Base-by-base conservation (phyloP, 2,888 invertebrate species). In the Torymus aiolomorphi region DNA sequence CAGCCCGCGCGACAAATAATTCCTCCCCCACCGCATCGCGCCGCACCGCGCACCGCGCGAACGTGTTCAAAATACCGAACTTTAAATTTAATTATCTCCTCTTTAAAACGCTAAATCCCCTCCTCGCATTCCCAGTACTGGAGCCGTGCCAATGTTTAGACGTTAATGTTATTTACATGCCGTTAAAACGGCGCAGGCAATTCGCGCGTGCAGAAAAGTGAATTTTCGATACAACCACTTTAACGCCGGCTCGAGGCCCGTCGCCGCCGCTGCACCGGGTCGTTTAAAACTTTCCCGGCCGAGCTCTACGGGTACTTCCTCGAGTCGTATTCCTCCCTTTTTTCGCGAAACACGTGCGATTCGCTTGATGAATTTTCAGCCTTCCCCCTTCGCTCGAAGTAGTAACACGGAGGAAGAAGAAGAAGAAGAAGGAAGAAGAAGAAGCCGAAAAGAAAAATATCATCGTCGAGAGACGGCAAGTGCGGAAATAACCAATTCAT, bases 401-500 rank as follows among this genome's bases (percentile, higher is more conserved):
- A 42, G 42, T 42, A 42, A 42, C 42, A 42, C 42, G 8, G 42
- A 8, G 42, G 8, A 42, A 8, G 8, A 42, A 10, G 61, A 4
- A 18, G 13, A 16, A n/a, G 12, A 18, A 51, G 16, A 0, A 20
- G 16, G 16, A 31, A 31, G 56, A 14, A 42, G 18, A 52, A 11
- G 14, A 54, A 63, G 69, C 18, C 78, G 24, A 57, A 79, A 72
- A 77, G 78, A 80, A 78, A 80, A 80, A 80, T 78, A 73, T 78
- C 78, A 69, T 49, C 57, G 63, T 67, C 70, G 63, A 67, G 65
- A 49, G 74, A 20, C 56, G 42, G 65, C 49, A 31, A 57, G 62
- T 67, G 72, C 62, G 79, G 76, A 83, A 82, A 81, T 78, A 82
- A 80, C 81, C 80, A 81, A 76, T 82, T 76, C 80, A 81, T 79